Conservation (phyloP, 2,888 invertebrate genomes). For the Marasmarcha lunaedactyla region DNA sequence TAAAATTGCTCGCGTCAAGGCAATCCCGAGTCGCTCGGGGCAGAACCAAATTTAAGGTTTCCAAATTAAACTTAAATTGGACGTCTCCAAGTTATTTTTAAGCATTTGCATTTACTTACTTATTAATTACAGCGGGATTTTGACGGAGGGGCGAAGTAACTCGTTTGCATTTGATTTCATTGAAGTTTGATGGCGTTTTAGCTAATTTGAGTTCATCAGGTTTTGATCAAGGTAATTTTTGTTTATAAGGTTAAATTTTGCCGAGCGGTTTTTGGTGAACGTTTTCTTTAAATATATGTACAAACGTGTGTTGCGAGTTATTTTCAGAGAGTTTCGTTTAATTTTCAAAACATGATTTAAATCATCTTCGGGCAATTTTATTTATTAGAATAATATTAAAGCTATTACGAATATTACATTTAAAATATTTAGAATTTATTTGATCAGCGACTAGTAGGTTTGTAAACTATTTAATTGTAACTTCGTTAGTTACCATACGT, state of each 20-base stretch:
- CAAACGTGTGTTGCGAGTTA: no score
- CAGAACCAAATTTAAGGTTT: conserved; percentile 63
- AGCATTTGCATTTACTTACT: conserved; percentile 38
- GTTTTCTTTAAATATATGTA: no score
- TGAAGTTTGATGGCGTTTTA: background rate
- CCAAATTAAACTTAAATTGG: conserved; percentile 67
- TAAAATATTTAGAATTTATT: no score
- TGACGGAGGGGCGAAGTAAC: background rate
- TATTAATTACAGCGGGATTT: background rate
- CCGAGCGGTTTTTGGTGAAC: no score
- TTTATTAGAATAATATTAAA: no score
- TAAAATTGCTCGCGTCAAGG: conserved; percentile 18
- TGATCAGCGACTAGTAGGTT: no score
- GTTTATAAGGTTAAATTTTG: background rate
- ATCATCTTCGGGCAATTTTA: no score
- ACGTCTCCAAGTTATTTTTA: conserved; percentile 53
- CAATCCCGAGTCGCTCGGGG: conserved; percentile 48
- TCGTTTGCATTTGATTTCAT: background rate
- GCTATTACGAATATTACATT: no score
- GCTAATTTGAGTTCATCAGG: background rate
- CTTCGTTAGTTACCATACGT: no score
- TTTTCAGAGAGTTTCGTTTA: no score
- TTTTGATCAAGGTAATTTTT: background rate
- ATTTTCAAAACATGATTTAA: no score
- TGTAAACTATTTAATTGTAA: no score